Evolutionary conservation across 1,140 invertebrate genomes (phyloP).

Genomic region (Apis laboriosa): DNA sequence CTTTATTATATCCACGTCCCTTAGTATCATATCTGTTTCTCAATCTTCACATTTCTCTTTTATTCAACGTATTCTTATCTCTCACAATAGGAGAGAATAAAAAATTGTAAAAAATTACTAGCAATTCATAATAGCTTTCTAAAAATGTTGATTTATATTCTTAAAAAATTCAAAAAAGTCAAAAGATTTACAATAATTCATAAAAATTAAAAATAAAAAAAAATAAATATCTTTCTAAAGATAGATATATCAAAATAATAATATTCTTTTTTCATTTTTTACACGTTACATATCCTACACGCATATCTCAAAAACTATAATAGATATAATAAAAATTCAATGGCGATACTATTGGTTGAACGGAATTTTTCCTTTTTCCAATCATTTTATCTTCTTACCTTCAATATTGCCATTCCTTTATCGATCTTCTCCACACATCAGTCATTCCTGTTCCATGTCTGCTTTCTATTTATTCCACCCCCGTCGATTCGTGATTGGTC

Average conservation of each 20-base stretch:
- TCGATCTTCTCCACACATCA: not conserved
- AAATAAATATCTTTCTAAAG: too few relatives aligned
- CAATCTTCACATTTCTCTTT: not conserved
- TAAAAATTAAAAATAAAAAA: too few relatives aligned
- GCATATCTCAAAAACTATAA: too few relatives aligned
- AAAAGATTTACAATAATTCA: not conserved
- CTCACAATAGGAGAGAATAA: not conserved
- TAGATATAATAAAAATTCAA: not conserved
- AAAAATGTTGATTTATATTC: not conserved
- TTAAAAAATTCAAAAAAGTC: too few relatives aligned
- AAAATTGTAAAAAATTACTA: not conserved
- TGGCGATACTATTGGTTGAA: too few relatives aligned
- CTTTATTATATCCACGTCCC: not conserved
- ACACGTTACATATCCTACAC: too few relatives aligned
- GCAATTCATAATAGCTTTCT: not conserved
- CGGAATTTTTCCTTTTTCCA: too few relatives aligned
- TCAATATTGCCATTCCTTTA: not conserved
- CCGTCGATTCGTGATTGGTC: not conserved
- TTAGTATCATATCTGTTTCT: not conserved
- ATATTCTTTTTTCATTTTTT: too few relatives aligned
- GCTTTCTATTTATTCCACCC: constrained; percentile 13
- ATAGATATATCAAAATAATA: too few relatives aligned
- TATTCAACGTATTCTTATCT: not conserved
- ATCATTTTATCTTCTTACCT: not conserved
- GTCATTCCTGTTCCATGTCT: not conserved